phyloP scores from a whole-genome alignment of 2,113 vertebrate species.

The Struthio camelus region DNA sequence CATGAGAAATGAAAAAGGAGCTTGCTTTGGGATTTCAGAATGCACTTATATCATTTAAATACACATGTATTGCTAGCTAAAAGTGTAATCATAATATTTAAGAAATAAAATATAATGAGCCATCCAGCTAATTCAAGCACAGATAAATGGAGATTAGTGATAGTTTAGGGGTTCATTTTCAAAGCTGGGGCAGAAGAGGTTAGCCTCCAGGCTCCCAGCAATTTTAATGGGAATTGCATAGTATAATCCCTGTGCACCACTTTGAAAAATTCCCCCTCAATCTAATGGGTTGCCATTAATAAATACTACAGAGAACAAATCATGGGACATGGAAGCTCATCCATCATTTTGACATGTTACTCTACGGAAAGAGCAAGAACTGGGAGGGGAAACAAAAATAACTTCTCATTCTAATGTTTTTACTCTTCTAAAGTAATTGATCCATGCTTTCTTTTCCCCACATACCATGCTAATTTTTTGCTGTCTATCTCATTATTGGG shows the following conservation, averaged over 20 bases:
- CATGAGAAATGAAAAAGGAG: neutral
- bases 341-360: conserved; percentile 13
- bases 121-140: conserved; percentile 6
- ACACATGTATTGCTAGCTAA: neutral
- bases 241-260: neutral
- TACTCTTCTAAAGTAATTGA: neutral
- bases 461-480: neutral
- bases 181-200: neutral
- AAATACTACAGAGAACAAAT: neutral
- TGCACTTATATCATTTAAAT: neutral
- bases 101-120: conserved; percentile 15
- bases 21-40: neutral
- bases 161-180: neutral
- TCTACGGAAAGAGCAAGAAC: neutral
- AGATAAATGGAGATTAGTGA: conserved; percentile 2
- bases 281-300: neutral
- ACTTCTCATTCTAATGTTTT: neutral
- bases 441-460: neutral
- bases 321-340: neutral
- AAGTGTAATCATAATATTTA: neutral
- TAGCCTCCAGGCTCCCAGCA: neutral
- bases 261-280: conserved; percentile 13
- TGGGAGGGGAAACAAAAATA: neutral
- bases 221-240: neutral
- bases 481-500: neutral